Percentiles rank a stretch among this genome's conserved stretches.
phyloP scores from a whole-genome alignment of 2,888 invertebrate genomes.

The Cantharis flavilabris region DNA sequence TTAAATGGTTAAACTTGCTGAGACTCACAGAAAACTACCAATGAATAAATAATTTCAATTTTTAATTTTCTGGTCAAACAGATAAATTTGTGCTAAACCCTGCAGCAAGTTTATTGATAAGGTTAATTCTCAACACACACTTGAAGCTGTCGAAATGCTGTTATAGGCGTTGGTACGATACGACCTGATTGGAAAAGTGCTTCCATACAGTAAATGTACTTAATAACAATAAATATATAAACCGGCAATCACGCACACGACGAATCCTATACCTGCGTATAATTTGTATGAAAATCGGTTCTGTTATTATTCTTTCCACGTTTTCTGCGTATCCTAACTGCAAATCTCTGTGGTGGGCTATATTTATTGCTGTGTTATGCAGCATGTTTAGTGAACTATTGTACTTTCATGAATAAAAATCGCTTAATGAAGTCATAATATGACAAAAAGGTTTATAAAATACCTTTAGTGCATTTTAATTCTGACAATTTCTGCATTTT shows the following conservation, averaged over 20 bases:
- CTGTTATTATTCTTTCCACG: background rate
- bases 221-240: background rate
- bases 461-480: too few relatives aligned
- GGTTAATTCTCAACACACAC: too few relatives aligned
- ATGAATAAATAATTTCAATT: background rate
- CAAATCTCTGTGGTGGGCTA: background rate
- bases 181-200: too few relatives aligned
- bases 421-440: background rate
- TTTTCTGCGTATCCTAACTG: background rate
- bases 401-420: background rate
- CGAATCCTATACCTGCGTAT: background rate
- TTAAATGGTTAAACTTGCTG: background rate
- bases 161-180: too few relatives aligned
- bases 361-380: background rate
- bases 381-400: background rate
- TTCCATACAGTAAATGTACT: too few relatives aligned
- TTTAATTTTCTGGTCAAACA: too few relatives aligned
- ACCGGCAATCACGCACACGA: background rate
- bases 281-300: background rate
- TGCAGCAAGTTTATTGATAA: too few relatives aligned
- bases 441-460: background rate
- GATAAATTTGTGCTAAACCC: too few relatives aligned
- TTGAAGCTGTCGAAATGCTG: too few relatives aligned
- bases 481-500: too few relatives aligned
- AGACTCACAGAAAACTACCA: background rate